Evolutionary conservation across 2,888 invertebrate species (phyloP).

Genomic region (Cataglyphis rosenhaueri): DNA sequence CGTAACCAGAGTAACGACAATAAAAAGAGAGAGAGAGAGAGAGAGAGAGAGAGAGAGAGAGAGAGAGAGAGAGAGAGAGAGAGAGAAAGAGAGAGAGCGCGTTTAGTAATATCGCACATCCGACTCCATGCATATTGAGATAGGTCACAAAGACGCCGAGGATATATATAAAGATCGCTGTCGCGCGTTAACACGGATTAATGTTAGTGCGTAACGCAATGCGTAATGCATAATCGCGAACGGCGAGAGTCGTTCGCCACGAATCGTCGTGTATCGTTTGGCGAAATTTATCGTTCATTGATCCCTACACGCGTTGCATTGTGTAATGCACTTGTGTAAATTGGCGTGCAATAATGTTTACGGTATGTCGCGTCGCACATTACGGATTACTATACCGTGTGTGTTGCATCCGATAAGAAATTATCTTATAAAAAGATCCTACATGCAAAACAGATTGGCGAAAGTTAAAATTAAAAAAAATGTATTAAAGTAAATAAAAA

Average conservation of each 20-base stretch:
- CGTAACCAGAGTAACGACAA: conserved; percentile 53
- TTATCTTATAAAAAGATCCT: neutral
- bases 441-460: neutral
- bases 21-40: neutral
- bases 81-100: conserved; percentile 14
- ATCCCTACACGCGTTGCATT: neutral
- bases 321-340: conserved; percentile 16
- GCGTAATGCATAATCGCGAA: conserved; percentile 9
- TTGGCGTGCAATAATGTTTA: conserved; percentile 13
- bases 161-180: neutral
- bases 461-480: neutral
- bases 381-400: neutral
- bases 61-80: neutral
- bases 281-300: conserved; percentile 44
- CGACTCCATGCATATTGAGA: conserved; percentile 41
- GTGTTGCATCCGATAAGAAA: neutral
- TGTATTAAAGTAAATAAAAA: neutral
- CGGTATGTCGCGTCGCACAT: conserved; percentile 19
- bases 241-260: neutral
- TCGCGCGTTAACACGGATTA: neutral
- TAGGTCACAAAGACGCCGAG: conserved; percentile 24
- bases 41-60: neutral
- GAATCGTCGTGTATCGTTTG: neutral
- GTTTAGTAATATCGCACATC: conserved; percentile 49
- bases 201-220: neutral